Evolutionary conservation across 2,113 vertebrate genomes (phyloP).

Genomic region (Anoura caudifer): DNA sequence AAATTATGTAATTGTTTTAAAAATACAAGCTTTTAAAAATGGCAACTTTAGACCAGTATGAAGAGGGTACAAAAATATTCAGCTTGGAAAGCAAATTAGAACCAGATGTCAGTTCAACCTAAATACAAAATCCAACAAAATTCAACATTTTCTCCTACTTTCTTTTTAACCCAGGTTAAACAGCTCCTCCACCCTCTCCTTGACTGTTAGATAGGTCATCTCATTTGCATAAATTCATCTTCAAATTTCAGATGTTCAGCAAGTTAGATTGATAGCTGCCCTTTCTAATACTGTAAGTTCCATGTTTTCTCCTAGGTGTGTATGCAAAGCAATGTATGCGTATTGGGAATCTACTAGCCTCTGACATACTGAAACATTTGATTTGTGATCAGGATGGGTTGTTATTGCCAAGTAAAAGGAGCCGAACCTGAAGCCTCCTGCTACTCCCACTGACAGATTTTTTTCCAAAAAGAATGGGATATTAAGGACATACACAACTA

Average conservation of each 20-base stretch:
- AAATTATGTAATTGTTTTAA: not conserved
- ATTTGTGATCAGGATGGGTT: not conserved
- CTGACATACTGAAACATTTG: not conserved
- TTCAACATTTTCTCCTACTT: not conserved
- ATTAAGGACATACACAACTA: not conserved
- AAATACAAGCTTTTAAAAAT: not conserved
- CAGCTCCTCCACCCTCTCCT: not conserved
- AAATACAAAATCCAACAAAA: slow-evolving; percentile 35
- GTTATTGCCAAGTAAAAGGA: not conserved
- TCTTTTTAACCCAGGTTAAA: not conserved
- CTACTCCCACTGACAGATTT: not conserved
- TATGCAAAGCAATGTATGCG: not conserved
- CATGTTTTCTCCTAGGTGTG: not conserved
- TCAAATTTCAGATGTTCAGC: not conserved
- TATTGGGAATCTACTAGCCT: not conserved
- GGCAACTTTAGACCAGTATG: not conserved
- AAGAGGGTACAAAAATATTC: slow-evolving; percentile 18
- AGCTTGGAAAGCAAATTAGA: slow-evolving; percentile 45
- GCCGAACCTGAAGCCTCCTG: not conserved
- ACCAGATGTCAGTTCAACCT: slow-evolving; percentile 32
- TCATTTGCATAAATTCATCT: not conserved
- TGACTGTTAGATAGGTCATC: not conserved
- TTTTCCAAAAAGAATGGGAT: not conserved
- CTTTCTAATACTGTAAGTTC: not conserved
- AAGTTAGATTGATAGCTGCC: not conserved